Evolutionary conservation across 2,888 invertebrate genomes (phyloP), one percentile per base, ranked within the genome.

Genomic region (Spisula subtruncata): DNA sequence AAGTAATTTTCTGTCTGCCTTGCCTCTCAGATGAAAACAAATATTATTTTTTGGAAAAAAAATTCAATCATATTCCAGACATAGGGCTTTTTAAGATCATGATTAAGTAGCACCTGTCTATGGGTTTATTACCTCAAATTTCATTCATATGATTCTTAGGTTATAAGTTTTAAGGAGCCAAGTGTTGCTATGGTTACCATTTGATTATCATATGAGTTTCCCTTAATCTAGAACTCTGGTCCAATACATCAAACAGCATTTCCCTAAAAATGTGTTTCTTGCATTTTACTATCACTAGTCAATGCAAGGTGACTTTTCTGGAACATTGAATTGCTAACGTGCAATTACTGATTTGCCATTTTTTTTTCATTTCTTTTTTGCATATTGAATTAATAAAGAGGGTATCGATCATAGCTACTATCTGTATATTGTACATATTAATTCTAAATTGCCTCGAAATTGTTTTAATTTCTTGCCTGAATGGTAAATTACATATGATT

Each of bases 321-420:
- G 75, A 35, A 75, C 75, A 75, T n/a, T n/a, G 16, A 75, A 75
- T 75, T 75, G 75, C 75, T 75, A 75, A 75, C 32, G 25, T 75
- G 75, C 75, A 75, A 75, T 75, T 75, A 75, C 75, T 75, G 29
- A 75, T 75, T 75, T 75, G 75, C 75, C 75, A 32, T 32, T 75
- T 41, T 60, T 66, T 35, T 75, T 75, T 32, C 32, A 32, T 75
- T 75, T 32, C 32, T 75, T 75, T 71, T 75, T 75, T 75, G 75
- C 75, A 75, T 75, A 75, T 75, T 75, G 75, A 75, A 75, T 75
- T 75, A 35, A 75, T 75, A 32, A 75, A 75, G 75, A 75, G 75
- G 75, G 20, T 35, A 18, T 35, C 16, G 16, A 35, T 75, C 75
- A 32, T 32, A 75, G 75, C 75, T 35, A 75, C 35, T 35, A 75